These are phyloP conservation scores for Xanthia icteritia DNA, from an alignment of 2,888 invertebrate species.

Conservation along the genomic window DNA sequence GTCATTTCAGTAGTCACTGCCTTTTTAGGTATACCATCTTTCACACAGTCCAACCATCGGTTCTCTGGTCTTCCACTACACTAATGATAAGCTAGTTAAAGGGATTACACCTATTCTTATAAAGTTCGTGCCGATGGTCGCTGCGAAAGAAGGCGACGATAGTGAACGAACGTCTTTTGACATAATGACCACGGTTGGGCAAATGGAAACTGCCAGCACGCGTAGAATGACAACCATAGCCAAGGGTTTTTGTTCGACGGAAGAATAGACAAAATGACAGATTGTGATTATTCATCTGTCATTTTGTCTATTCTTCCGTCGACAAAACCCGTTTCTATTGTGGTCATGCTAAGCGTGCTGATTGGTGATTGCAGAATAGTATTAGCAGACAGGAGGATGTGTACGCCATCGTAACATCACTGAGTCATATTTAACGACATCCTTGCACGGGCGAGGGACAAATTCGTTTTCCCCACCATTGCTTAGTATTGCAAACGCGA, in stretches of 20 bases:
- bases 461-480: background rate
- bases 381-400: background rate
- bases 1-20: background rate
- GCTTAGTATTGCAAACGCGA: constrained; percentile 25
- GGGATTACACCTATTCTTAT: no score
- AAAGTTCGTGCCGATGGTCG: no score
- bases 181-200: background rate
- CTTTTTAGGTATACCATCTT: background rate
- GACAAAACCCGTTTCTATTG: no score
- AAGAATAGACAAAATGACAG: no score
- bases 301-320: no score
- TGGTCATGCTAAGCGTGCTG: no score
- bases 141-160: no score
- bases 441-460: background rate
- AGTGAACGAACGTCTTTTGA: background rate
- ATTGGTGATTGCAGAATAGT: background rate
- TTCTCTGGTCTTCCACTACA: no score
- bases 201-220: background rate
- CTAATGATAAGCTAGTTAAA: no score
- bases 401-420: background rate
- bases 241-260: no score
- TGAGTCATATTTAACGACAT: constrained; percentile 7
- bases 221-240: no score
- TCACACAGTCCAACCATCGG: background rate
- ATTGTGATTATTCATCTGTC: no score